Evolutionary conservation across 2,113 vertebrate species (phyloP).

Genomic region (Vimba vimba): DNA sequence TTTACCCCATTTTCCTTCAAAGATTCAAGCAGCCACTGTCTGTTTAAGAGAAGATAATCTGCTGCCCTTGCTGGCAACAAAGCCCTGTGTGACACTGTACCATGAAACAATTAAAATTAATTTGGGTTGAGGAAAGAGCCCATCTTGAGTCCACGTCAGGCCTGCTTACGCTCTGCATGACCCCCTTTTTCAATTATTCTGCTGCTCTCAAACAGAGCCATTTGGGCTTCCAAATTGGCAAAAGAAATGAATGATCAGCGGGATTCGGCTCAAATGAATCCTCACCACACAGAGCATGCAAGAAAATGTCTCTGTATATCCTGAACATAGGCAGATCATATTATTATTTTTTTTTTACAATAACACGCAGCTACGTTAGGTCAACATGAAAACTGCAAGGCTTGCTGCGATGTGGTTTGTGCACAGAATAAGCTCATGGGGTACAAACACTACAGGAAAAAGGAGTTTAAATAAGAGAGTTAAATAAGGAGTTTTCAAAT

Average conservation of each 20-base stretch:
- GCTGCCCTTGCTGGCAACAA: slow-evolving; percentile 32
- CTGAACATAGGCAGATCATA: neutral
- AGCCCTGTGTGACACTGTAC: slow-evolving; percentile 49
- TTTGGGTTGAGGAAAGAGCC: slow-evolving; percentile 59
- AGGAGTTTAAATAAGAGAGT: neutral
- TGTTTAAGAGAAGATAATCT: slow-evolving; percentile 39
- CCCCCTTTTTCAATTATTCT: slow-evolving; percentile 60
- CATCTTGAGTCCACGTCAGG: slow-evolving; percentile 60
- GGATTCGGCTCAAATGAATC: slow-evolving; percentile 58
- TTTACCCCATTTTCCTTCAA: neutral
- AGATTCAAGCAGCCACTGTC: neutral
- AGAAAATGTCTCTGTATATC: slow-evolving; percentile 40
- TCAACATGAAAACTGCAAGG: neutral
- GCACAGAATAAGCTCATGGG: neutral
- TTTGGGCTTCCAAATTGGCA: slow-evolving; percentile 64
- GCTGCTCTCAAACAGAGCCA: slow-evolving; percentile 45
- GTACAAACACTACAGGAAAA: neutral
- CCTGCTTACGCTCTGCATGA: slow-evolving; percentile 68
- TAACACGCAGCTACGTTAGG: neutral
- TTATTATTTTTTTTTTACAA: neutral
- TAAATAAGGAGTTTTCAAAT: neutral
- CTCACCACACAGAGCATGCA: slow-evolving; percentile 13
- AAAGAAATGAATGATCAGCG: slow-evolving; percentile 63
- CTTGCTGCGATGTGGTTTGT: slow-evolving; percentile 10
- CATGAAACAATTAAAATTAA: slow-evolving; percentile 64